Evolutionary conservation across 2,797 vertebrate genomes (phyloP), one percentile per base, ranked within the genome.

Genomic region (Petrocephalus schoutedeni): DNA sequence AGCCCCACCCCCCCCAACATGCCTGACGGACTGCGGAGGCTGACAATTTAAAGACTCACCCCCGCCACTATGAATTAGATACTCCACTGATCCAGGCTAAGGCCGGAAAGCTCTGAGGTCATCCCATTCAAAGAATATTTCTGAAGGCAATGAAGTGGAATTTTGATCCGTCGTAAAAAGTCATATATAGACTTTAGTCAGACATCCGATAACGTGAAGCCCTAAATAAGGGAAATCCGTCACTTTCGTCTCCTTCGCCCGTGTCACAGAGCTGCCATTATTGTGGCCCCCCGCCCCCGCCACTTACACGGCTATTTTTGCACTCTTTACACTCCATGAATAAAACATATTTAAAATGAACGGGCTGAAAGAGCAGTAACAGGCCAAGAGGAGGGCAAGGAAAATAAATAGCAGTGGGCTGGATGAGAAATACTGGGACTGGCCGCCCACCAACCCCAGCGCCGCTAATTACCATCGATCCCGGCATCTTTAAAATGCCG

Each of bases 401-500:
- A 14, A 64, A 49, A n/a, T 14, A 19, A 51, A 87, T 54, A 12
- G 28, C 16, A 45, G 14, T 14, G 3, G 32, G 56, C 8, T 14
- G 28, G 23, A 19, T 41, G 3, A 54, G 67, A 87, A 80, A 61
- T 87, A 87, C 7, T 58, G 87, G 41, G 19, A 12, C 41, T 67
- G 85, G 87, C 85, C 16, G 28, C 3, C 51, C 10, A 87, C 82
- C 89, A 77, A 71, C 83, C 51, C 7, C 61, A 12, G 12, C 7
- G n/a, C 9, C 84, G 84, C 87, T 91, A 88, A 89, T 87, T 71
- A 88, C 83, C 64, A 90, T 85, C 9, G 53, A 53, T 88, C 82
- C 57, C 61, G 77, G 64, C 87, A 64, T 80, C 74, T 58, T 85
- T 84, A 86, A 58, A 82, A 59, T 57, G 57, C 71, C 28, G n/a